Evolutionary conservation across 2,113 vertebrate genomes (phyloP), one percentile per base, ranked within the genome.

Genomic region (Malurus melanocephalus): DNA sequence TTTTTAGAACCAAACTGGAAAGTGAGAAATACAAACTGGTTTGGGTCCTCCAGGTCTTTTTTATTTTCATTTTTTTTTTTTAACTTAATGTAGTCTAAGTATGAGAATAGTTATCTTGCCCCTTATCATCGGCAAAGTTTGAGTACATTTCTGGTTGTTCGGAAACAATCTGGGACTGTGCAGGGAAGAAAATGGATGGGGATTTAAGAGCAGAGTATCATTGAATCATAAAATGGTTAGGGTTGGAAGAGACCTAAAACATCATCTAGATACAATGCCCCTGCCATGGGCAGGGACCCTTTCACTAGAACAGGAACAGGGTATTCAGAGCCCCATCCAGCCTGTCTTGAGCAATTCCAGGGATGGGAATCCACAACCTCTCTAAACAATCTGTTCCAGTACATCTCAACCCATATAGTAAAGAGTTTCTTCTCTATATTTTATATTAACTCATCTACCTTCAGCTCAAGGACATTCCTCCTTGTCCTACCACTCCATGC

Each of bases 161-260:
- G 77, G 24, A 73, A 87, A 30, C 24, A 52, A 17, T 35, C 16
- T 60, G 8, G 9, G 20, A 89, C 49, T 24, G 10, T 45, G 2
- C 33, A 38, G 51, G 24, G 27, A 49, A 65, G 22, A 35, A 65
- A 35, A 57, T 0, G 0, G 51, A n/a, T 57, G 24, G 18, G 3
- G 30, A 22, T 69, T 80, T 66, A 38, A 28, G 26, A 77, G 3
- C 7, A 2, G 6, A 27, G 53, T 17, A 42, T 26, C 0, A 0
- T 2, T 33, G 23, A 56, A 32, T 19, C 17, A 30, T 33, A 40
- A 66, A 46, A 52, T 33, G 13, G 20, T n/a, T 30, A 52, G 28
- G 6, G 14, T 27, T 55, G 33, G 24, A 48, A 61, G 22, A 17
- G 7, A 23, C 11, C 2, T 35, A 22, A 79, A 49, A 33, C 6